Conservation (phyloP, 2,113 vertebrate genomes). For the Chloropsis hardwickii region DNA sequence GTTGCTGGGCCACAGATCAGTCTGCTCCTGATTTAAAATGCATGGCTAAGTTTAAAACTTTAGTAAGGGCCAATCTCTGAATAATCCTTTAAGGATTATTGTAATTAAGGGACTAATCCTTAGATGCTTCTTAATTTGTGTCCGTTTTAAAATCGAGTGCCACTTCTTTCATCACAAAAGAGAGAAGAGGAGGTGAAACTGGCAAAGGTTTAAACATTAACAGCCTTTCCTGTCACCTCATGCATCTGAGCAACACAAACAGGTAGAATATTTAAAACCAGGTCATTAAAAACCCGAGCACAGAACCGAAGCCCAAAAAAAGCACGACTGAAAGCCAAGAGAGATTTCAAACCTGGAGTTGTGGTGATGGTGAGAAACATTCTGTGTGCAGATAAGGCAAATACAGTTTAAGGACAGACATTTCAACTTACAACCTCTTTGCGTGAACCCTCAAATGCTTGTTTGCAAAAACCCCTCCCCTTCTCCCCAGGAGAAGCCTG, state of each 20-base stretch:
- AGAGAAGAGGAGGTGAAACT: constrained; percentile 62
- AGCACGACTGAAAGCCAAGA: neutral
- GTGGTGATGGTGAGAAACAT: neutral
- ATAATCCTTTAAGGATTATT: constrained; percentile 69
- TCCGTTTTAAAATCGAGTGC: constrained; percentile 51
- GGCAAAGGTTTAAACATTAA: constrained; percentile 55
- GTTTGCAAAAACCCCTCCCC: neutral
- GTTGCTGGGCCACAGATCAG: neutral
- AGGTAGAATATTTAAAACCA: constrained; percentile 27
- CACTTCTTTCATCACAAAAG: constrained; percentile 67
- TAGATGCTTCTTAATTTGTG: constrained; percentile 51
- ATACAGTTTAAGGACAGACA: neutral
- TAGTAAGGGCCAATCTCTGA: constrained; percentile 42
- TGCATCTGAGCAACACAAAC: neutral
- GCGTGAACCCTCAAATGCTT: neutral
- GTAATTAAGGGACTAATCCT: constrained; percentile 65
- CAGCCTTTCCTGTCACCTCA: constrained; percentile 54
- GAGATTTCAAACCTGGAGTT: neutral
- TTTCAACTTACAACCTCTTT: neutral
- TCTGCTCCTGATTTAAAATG: constrained; percentile 54
- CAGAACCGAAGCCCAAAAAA: neutral
- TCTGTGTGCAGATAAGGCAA: neutral
- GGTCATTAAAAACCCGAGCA: neutral
- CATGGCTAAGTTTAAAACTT: constrained; percentile 65
- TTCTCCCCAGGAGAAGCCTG: neutral